Conservation (phyloP, 1,140 invertebrate genomes). For the Mamestra configurata region DNA sequence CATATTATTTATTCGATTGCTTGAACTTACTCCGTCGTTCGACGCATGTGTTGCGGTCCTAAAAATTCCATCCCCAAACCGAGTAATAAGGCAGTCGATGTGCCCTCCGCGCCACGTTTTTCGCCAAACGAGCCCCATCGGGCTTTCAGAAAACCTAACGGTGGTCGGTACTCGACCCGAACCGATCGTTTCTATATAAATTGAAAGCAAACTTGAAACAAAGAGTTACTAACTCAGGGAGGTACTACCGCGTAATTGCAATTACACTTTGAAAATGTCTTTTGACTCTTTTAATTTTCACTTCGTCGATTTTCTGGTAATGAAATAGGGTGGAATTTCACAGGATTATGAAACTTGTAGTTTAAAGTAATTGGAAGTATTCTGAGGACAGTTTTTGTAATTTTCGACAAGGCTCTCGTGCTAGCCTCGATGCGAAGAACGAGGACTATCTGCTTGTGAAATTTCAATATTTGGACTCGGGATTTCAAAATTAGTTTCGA, state of each 20-base stretch:
- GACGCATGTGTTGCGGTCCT: constrained; percentile 2
- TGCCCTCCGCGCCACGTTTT: constrained; percentile 61
- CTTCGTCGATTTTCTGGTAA: background rate
- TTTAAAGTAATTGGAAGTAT: constrained; percentile 35
- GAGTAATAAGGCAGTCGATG: constrained; percentile 43
- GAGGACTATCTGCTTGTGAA: constrained; percentile 11
- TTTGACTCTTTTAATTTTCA: background rate
- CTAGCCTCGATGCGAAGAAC: background rate
- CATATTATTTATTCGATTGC: constrained; percentile 2
- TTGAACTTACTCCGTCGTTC: background rate
- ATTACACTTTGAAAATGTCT: constrained; percentile 8
- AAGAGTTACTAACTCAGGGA: constrained; percentile 18
- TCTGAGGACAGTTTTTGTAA: constrained; percentile 25
- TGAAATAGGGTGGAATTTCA: background rate
- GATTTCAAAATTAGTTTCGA: background rate
- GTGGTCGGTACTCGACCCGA: constrained; percentile 45
- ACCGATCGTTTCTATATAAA: constrained; percentile 51
- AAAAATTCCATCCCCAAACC: constrained; percentile 46
- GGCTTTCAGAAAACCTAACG: constrained; percentile 56
- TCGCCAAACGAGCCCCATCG: constrained; percentile 72
- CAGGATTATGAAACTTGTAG: constrained; percentile 19
- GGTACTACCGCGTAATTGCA: background rate
- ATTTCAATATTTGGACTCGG: constrained; percentile 1
- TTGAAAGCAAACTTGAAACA: constrained; percentile 50
- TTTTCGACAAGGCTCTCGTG: constrained; percentile 2